A percentile compares a stretch with the other conserved stretches of the same genome.
Evolutionary conservation across 2,113 vertebrate species (phyloP).

Genomic region (Syngnathus typhle): DNA sequence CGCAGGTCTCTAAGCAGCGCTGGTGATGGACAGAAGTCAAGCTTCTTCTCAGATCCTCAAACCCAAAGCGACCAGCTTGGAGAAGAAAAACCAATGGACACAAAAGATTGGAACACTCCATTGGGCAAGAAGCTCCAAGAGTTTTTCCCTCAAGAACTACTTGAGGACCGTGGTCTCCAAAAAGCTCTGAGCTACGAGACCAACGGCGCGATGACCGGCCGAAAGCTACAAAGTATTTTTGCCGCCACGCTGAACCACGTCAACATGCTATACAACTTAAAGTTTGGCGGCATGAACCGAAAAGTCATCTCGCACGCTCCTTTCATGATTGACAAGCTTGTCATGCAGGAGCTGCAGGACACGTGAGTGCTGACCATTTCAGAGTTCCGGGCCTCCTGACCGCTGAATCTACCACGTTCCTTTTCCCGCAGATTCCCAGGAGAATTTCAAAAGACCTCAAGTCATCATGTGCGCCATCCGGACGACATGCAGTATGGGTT

Average conservation of each 20-base stretch:
- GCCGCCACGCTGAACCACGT: slow-evolving; percentile 91
- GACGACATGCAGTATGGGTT: slow-evolving; percentile 99
- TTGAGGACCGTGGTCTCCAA: slow-evolving; percentile 68
- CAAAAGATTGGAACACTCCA: slow-evolving; percentile 22
- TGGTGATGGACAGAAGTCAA: slow-evolving; percentile 63
- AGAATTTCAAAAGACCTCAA: slow-evolving; percentile 91
- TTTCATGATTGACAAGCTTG: slow-evolving; percentile 91
- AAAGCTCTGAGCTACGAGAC: slow-evolving; percentile 75
- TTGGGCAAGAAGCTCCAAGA: slow-evolving; percentile 77
- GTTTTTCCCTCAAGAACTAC: slow-evolving; percentile 74
- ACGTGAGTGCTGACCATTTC: slow-evolving; percentile 70
- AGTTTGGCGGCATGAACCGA: slow-evolving; percentile 91
- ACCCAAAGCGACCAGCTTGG: slow-evolving; percentile 51
- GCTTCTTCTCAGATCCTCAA: slow-evolving; percentile 79
- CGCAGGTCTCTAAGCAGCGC: neutral
- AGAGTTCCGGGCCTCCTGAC: neutral
- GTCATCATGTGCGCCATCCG: slow-evolving; percentile 87
- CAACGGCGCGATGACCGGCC: slow-evolving; percentile 68
- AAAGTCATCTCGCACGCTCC: slow-evolving; percentile 98
- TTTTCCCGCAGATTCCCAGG: slow-evolving; percentile 79
- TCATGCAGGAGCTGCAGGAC: slow-evolving; percentile 97
- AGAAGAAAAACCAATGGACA: slow-evolving; percentile 26
- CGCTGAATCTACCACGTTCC: neutral
- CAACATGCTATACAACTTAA: slow-evolving; percentile 90
- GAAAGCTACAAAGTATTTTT: slow-evolving; percentile 86